Conservation (phyloP, 1,140 invertebrate species). For the Papilio xuthus region DNA sequence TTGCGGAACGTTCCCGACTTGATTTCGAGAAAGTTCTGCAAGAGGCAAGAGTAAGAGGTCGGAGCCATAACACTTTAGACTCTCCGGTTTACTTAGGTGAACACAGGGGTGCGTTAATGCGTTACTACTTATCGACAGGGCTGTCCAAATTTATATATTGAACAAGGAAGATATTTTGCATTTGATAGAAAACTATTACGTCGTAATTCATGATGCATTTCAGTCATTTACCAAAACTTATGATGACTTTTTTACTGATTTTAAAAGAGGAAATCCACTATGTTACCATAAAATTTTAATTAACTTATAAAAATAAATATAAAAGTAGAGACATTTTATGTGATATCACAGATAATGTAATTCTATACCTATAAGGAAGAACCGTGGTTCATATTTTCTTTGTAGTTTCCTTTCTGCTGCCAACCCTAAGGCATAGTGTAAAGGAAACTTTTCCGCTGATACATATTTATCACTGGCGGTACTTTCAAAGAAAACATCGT, state of each 20-base stretch:
- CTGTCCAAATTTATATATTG: not conserved
- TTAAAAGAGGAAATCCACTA: too few relatives aligned
- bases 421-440: constrained; percentile 32
- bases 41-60: constrained; percentile 19
- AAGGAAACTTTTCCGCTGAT: constrained; percentile 36
- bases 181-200: too few relatives aligned
- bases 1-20: constrained; percentile 11
- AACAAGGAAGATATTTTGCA: not conserved
- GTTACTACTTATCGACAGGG: constrained; percentile 11
- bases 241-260: too few relatives aligned
- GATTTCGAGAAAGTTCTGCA: constrained; percentile 35
- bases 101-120: constrained; percentile 35
- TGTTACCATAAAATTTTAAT: too few relatives aligned
- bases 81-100: constrained; percentile 28
- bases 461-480: constrained; percentile 37
- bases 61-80: constrained; percentile 36
- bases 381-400: not conserved
- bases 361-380: not conserved
- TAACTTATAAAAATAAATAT: too few relatives aligned
- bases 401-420: not conserved
- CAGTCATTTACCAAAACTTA: too few relatives aligned
- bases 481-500: constrained; percentile 38
- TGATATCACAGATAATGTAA: not conserved
- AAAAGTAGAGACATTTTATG: not conserved
- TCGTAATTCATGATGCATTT: too few relatives aligned